phyloP scores from a whole-genome alignment of 2,113 vertebrate genomes.

The Odontesthes bonariensis region DNA sequence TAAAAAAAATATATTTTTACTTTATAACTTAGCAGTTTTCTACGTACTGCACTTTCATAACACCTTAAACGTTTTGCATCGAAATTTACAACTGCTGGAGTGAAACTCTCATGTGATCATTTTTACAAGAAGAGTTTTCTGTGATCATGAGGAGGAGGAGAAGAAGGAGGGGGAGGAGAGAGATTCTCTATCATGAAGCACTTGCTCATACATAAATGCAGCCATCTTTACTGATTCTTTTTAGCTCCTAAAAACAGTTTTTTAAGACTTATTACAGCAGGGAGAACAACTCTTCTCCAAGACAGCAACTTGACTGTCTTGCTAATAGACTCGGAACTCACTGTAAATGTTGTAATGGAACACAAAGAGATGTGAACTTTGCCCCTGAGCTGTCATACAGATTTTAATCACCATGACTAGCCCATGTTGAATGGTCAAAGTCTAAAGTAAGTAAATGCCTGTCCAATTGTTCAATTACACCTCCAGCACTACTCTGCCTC shows the following conservation, averaged over 20 bases:
- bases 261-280: conserved; percentile 31
- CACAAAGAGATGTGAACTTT: conserved; percentile 40
- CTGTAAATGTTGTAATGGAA: conserved; percentile 45
- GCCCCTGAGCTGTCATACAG: conserved; percentile 25
- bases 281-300: conserved; percentile 41
- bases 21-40: neutral
- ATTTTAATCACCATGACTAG: conserved; percentile 43
- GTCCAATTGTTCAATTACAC: conserved; percentile 61
- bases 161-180: neutral
- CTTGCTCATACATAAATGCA: conserved; percentile 22
- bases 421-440: conserved; percentile 66
- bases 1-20: neutral
- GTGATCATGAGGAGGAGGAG: neutral
- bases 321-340: conserved; percentile 35
- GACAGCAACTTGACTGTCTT: conserved; percentile 33
- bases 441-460: conserved; percentile 69
- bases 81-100: neutral
- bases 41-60: neutral
- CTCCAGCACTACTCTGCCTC: conserved; percentile 56
- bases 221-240: conserved; percentile 46
- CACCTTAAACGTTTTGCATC: neutral
- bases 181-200: neutral
- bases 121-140: conserved; percentile 11
- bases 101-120: conserved; percentile 17
- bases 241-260: conserved; percentile 53